Conservation (phyloP, 2,797 vertebrate genomes). For the Chelon labrosus region DNA sequence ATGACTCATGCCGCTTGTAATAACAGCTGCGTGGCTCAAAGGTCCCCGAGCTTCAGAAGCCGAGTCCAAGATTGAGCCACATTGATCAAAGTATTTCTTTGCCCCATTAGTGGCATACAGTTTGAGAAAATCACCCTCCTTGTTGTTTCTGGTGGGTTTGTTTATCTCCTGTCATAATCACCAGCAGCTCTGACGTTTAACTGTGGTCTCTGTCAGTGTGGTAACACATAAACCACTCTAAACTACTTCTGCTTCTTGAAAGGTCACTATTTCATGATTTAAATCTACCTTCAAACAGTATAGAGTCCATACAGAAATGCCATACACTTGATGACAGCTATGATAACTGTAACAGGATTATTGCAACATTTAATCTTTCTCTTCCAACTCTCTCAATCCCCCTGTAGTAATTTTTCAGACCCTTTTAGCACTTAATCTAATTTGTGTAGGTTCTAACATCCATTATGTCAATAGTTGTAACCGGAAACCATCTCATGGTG, state of each 20-base stretch:
- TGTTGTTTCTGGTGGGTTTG: conserved; percentile 1
- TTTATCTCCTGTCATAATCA: background rate
- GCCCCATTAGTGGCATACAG: background rate
- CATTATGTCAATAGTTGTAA: background rate
- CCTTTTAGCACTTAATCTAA: background rate
- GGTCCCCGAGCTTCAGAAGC: conserved; percentile 1
- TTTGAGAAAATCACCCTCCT: background rate
- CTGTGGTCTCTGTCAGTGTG: background rate
- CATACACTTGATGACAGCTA: background rate
- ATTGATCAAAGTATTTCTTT: conserved; percentile 6
- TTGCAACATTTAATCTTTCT: background rate
- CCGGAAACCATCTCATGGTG: too few relatives aligned
- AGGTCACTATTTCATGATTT: background rate
- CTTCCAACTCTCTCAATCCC: background rate
- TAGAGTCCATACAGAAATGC: background rate
- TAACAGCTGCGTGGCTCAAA: conserved; percentile 17
- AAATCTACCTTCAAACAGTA: background rate
- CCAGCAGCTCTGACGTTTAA: background rate
- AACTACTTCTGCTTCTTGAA: background rate
- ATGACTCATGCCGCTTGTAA: conserved; percentile 36
- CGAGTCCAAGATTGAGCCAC: conserved; percentile 20
- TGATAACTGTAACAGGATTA: background rate
- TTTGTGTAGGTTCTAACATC: background rate
- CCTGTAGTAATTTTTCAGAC: background rate
- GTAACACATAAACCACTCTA: background rate